These are phyloP conservation scores for Ramphastos sulfuratus DNA, from an alignment of 2,113 vertebrate species.

Conservation along the genomic window DNA sequence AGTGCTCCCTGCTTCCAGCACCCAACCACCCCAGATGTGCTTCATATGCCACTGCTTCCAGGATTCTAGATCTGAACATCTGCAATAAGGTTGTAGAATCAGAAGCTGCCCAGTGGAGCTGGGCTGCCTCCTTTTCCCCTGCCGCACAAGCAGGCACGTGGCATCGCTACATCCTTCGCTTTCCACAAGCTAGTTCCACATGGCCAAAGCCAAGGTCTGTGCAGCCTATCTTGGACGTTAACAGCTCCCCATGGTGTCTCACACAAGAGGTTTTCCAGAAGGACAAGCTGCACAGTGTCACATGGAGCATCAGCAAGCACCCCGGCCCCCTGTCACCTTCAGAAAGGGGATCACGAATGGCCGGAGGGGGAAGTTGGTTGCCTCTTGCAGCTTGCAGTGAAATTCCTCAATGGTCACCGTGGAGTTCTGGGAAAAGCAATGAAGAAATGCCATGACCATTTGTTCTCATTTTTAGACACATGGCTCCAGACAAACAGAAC, in stretches of 20 bases:
- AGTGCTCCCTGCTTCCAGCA: not conserved
- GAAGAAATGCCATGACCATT: conserved; percentile 12
- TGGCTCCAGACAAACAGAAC: not conserved
- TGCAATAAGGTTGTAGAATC: not conserved
- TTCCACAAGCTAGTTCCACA: not conserved
- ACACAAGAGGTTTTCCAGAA: not conserved
- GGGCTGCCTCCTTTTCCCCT: not conserved
- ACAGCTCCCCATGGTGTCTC: not conserved
- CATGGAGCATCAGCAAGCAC: not conserved
- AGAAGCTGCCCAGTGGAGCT: not conserved
- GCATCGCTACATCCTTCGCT: not conserved
- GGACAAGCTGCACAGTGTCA: not conserved
- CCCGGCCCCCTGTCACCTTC: conserved; percentile 83
- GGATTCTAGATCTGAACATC: not conserved
- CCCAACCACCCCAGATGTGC: not conserved
- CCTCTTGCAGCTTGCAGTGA: conserved; percentile 96
- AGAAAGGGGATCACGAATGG: conserved; percentile 98
- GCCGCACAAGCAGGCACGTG: not conserved
- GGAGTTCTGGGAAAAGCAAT: conserved; percentile 86
- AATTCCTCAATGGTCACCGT: conserved; percentile 98
- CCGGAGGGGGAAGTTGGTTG: conserved; percentile 95
- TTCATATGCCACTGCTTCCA: not conserved
- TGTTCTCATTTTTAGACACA: conserved; percentile 14
- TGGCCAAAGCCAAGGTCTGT: not conserved
- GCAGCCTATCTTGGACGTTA: not conserved